A percentile compares a stretch with the other conserved stretches of the same genome.
These are phyloP conservation scores for Agraylea sexmaculata DNA, from an alignment of 1,140 invertebrate genomes.

Conservation along the genomic window DNA sequence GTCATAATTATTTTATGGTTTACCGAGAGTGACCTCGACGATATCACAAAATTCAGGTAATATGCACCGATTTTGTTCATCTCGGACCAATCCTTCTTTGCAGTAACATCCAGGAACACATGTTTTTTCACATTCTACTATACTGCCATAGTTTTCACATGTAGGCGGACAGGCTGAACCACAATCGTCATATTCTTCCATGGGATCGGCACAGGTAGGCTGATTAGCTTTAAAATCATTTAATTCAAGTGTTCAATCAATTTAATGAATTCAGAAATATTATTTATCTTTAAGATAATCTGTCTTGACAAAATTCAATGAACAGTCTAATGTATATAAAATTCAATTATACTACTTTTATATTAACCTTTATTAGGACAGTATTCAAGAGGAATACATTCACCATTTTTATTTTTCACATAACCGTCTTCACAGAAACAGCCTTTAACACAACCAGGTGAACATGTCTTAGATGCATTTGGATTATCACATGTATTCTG, in stretches of 20 bases:
- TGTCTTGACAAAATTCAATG: not conserved
- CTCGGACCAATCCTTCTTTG: constrained; percentile 10
- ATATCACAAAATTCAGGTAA: constrained; percentile 8
- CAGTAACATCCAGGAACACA: constrained; percentile 11
- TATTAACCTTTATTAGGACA: constrained; percentile 12
- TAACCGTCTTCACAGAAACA: constrained; percentile 16
- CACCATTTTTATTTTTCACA: constrained; percentile 11
- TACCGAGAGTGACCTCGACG: too few relatives aligned
- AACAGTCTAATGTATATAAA: not conserved
- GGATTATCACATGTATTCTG: constrained; percentile 13
- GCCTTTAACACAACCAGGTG: constrained; percentile 5
- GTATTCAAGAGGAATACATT: constrained; percentile 10
- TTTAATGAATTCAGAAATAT: not conserved
- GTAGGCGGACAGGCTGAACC: constrained; percentile 8
- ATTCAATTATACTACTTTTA: not conserved
- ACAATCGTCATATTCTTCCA: constrained; percentile 2
- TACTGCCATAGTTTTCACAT: constrained; percentile 5
- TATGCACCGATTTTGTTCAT: constrained; percentile 7
- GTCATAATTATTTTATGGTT: too few relatives aligned
- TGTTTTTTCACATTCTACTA: not conserved
- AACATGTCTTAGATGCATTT: constrained; percentile 3
- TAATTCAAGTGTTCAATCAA: not conserved
- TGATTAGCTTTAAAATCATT: not conserved
- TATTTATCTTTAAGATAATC: constrained; percentile 3
- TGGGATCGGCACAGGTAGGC: not conserved